Base-by-base conservation (phyloP, 53 echinoderm and acorn worm genomes). In the Apostichopus leukothele region DNA sequence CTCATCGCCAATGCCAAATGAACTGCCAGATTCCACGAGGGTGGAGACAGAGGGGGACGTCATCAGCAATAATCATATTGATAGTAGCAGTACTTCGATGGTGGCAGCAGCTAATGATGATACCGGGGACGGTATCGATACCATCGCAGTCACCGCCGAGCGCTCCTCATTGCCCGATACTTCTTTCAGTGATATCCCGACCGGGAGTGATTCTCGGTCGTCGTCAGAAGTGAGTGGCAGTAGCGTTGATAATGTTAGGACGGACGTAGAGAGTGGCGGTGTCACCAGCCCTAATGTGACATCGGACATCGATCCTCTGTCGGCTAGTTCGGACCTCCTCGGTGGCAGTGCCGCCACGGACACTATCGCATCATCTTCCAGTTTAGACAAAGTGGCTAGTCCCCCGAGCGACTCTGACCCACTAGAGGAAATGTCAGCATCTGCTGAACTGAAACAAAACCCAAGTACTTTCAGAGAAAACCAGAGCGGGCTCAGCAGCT, bases 181-280 rank as follows among this genome's bases (percentile, higher is more conserved):
- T 66, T 85, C 86, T 85, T 26, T 85, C 87, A 86, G 87, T 74
- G 52, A 86, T 53, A 86, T 27, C 20, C 18, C 71, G 21, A 19
- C 18, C 0, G 18, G 20, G 71, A 71, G 71, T 71, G 71, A 71
- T 71, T 16, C 71, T 13, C 71, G 7, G 57, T 7, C 0, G 10
- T 10, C 1, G 0, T 5, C 57, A 57, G 57, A 7, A 57, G 57
- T 57, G 10, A 57, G 10, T 57, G 57, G 9, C 0, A 3, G 39
- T 39, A 57, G 57, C 10, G 10, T 57, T 57, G 57, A 57, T 57
- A 57, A 57, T 10, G 10, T 57, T 0, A 57, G 20, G 71, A 71
- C 6, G 13, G 18, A 71, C 18, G 21, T 18, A 19, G 71, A n/a
- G n/a, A 71, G 18, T 71, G 39, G 39, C 39, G 39, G 3, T 39